Conservation (phyloP, 2,797 vertebrate species). For the Melanotaenia maccullochi region DNA sequence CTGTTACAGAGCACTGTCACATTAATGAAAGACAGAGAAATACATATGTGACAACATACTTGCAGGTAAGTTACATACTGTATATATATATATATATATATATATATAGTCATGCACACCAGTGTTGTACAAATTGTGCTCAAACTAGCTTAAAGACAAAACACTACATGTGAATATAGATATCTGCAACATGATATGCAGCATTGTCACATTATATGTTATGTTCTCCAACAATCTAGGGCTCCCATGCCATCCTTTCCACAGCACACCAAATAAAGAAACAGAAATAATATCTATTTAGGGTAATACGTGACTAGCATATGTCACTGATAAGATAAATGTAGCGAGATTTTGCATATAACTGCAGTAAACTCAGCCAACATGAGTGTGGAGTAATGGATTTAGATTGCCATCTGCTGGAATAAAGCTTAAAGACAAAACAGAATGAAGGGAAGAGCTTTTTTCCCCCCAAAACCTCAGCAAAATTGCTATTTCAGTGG, state of each 20-base stretch:
- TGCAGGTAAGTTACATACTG: not conserved
- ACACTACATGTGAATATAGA: not conserved
- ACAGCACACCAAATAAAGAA: constrained; percentile 1
- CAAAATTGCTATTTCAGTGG: not conserved
- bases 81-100: not conserved
- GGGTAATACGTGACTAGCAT: not conserved
- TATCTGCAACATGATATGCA: not conserved
- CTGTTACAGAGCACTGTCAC: constrained; percentile 24
- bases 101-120: not conserved
- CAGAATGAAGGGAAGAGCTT: not conserved
- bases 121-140: not conserved
- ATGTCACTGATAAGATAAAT: not conserved
- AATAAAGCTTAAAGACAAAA: constrained; percentile 2
- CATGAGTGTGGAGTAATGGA: constrained; percentile 14
- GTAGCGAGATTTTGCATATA: not conserved
- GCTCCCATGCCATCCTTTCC: not conserved
- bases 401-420: constrained; percentile 76
- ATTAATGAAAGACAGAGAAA: not conserved
- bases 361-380: not conserved
- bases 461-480: not conserved
- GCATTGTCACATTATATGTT: not conserved
- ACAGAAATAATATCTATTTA: not conserved
- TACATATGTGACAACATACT: not conserved
- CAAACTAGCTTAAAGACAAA: constrained; percentile 2
- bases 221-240: not conserved